Base-by-base conservation (phyloP, 2,888 invertebrate genomes). In the Rotaria magnacalcarata region DNA sequence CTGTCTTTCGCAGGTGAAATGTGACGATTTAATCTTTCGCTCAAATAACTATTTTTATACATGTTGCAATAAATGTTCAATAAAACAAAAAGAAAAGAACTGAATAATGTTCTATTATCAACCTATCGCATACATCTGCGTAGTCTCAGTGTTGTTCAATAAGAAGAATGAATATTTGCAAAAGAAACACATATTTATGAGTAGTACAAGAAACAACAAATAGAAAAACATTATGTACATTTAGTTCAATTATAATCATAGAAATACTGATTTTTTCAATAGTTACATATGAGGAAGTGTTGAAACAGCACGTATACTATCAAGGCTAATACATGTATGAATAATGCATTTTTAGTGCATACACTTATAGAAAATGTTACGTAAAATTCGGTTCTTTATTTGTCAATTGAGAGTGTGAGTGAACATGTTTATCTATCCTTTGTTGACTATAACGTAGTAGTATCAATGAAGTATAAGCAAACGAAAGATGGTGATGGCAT, bases 11-110 rank as follows among this genome's bases (percentile, higher is more conserved):
- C 0, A 41, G 4, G 19, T 67, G 34, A 67, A 67, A 67, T 67
- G 34, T 67, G 67, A 34, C 67, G 34, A 67, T 67, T 67, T 41
- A 67, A 67, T 67, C 67, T 67, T 34, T 67, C 67, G 67, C 16
- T 34, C 67, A 19, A 67, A 34, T 67, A 41, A 67, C 34, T 67
- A 67, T 41, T 27, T 67, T 34, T 14, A 6, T 54, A 21, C 21
- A 54, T 67, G 16, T 67, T 2, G 6, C 24, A 27, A 14, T 16
- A 41, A 52, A 52, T 52, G 52, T 16, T 52, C 52, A 16, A 52
- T 52, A 14, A 0, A 67, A 11, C 10, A 27, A 11, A 27, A 27
- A 60, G 11, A 60, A 60, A 34, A 34, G 3, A 34, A 19, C 34
- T 67, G 19, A 67, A 67, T 34, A 2, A 14, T 34, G 34, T 3